These are phyloP conservation scores for Parnassius apollo DNA, from an alignment of 2,888 invertebrate genomes.

Conservation along the genomic window DNA sequence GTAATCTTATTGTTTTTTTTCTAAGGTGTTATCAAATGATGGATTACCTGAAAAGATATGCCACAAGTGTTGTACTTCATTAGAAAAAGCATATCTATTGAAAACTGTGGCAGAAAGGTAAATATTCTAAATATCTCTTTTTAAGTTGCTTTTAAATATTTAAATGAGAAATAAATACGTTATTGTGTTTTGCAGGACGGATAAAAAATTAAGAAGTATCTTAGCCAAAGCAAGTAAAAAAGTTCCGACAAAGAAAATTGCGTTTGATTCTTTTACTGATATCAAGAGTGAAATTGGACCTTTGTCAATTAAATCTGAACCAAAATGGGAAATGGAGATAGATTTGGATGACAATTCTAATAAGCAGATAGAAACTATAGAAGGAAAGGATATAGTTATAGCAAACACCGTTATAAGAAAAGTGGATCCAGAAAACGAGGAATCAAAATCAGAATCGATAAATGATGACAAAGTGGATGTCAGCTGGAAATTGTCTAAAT, in stretches of 20 bases:
- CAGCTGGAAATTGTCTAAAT: constrained; percentile 52
- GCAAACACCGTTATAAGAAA: constrained; percentile 74
- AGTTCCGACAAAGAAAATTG: constrained; percentile 68
- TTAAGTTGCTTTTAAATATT: background rate
- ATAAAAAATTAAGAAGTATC: constrained; percentile 62
- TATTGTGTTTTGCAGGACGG: constrained; percentile 50
- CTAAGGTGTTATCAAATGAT: constrained; percentile 68
- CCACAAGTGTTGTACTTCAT: constrained; percentile 64
- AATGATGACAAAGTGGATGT: constrained; percentile 47
- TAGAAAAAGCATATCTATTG: constrained; percentile 72
- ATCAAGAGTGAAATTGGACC: constrained; percentile 75
- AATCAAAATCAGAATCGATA: constrained; percentile 35
- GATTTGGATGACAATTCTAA: constrained; percentile 47
- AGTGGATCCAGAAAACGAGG: constrained; percentile 55
- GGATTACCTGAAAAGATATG: constrained; percentile 75
- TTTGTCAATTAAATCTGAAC: constrained; percentile 61
- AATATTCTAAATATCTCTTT: constrained; percentile 19
- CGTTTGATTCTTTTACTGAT: constrained; percentile 73
- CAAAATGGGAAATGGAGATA: constrained; percentile 74
- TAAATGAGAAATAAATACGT: background rate
- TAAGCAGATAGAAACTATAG: constrained; percentile 52
- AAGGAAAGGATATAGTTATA: constrained; percentile 67
- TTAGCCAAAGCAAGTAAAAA: constrained; percentile 47
- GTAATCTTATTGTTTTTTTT: constrained; percentile 3
- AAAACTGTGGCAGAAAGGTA: constrained; percentile 77